Base-by-base conservation (phyloP, 2,797 vertebrate species). In the Leuciscus waleckii region DNA sequence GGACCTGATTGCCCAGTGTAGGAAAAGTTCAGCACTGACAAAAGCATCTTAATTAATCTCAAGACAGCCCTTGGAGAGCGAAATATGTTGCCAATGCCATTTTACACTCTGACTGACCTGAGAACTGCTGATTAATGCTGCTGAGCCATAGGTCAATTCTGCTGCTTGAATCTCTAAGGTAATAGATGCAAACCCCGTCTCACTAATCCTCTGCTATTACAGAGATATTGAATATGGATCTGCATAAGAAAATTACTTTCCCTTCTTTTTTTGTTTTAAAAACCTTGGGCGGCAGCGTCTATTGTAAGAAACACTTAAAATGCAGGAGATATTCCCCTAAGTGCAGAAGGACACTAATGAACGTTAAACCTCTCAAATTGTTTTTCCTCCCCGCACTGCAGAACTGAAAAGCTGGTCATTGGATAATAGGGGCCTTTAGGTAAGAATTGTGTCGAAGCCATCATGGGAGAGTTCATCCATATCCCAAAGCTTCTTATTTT, bases 201-300 rank as follows among this genome's bases (percentile, higher is more conserved):
- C 77, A 88, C 87, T 94, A 93, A 95, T 93, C 92, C 91, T 23
- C 51, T 89, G 81, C 88, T 88, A 87, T 90, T 87, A 86, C 79
- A 86, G 75, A 79, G 88, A 91, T 92, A 93, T 90, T 93, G 90
- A 93, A 92, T 92, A 87, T 89, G 90, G 87, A 93, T 93, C 91
- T 88, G 82, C 87, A 86, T 83, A 89, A 71, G 71, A 61, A 78
- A 63, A 77, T 85, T 81, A 56, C 65, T 79, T 32, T 67, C n/a
- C 61, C 19, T 32, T 80, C 19, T 41, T 51, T 79, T 39, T 70
- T 63, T 76, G 29, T 91, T 88, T 63, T n/a, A 43, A 49, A 88
- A 89, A 80, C 87, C 65, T 10, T 88, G 73, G 89, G 87, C 54
- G 87, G 90, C 86, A 79, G 80, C 51, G 67, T 89, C 90, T 90